Conservation (phyloP, 2,113 vertebrate genomes). For the Lepus europaeus region DNA sequence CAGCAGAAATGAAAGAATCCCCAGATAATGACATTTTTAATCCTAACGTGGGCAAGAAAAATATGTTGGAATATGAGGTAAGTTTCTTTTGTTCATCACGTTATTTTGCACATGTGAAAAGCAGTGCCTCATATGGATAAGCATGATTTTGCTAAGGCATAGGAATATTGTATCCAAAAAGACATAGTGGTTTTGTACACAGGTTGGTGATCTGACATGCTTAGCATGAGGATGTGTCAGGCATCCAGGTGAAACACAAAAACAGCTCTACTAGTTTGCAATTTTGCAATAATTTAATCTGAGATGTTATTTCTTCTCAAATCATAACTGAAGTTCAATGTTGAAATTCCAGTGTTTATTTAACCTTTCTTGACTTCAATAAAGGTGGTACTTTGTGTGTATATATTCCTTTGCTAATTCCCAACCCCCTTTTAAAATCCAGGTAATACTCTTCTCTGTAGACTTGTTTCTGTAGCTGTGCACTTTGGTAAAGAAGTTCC, state of each 20-base stretch:
- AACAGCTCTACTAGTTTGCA: background rate
- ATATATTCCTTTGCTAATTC: background rate
- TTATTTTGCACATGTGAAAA: background rate
- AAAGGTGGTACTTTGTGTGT: background rate
- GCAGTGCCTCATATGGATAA: background rate
- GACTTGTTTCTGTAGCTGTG: slow-evolving; percentile 6
- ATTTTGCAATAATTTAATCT: background rate
- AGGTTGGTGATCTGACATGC: background rate
- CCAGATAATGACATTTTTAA: background rate
- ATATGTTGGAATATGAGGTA: background rate
- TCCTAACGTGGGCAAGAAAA: background rate
- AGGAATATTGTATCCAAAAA: background rate
- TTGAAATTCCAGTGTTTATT: background rate
- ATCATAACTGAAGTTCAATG: background rate
- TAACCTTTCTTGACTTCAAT: background rate
- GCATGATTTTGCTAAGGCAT: background rate
- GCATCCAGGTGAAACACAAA: background rate
- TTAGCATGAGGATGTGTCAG: background rate
- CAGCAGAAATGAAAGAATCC: background rate
- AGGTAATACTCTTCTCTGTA: background rate
- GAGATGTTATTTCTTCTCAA: background rate
- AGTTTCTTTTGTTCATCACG: background rate
- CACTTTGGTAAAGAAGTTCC: slow-evolving; percentile 42
- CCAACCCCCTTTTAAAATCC: background rate
- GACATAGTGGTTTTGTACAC: background rate